phyloP scores from a whole-genome alignment of 2,113 vertebrate species.

The Xenus cinereus region DNA sequence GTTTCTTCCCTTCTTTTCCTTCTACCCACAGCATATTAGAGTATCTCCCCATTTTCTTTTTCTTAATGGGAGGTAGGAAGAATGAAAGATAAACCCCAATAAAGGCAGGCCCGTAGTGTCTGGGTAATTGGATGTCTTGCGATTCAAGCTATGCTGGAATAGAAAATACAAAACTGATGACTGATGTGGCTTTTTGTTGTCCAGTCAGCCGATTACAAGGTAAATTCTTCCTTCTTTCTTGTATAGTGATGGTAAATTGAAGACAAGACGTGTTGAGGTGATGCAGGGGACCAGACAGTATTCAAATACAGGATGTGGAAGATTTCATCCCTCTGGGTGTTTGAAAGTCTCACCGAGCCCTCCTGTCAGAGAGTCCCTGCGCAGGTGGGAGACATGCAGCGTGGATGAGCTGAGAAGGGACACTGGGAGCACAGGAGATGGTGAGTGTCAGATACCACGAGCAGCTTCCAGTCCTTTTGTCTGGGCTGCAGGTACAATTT shows the following conservation, averaged over 20 bases:
- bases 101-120: neutral
- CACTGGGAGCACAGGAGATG: fast-evolving
- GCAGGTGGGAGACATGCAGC: fast-evolving
- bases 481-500: neutral
- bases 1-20: neutral
- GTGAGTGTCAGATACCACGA: neutral
- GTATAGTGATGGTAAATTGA: neutral
- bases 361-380: neutral
- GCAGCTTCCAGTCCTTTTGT: neutral
- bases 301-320: neutral
- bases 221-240: neutral
- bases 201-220: neutral
- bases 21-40: neutral
- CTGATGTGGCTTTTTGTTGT: neutral
- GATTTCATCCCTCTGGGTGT: neutral
- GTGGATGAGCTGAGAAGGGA: neutral
- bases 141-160: neutral
- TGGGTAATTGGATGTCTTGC: neutral
- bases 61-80: neutral
- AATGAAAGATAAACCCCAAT: neutral
- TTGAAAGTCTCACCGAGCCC: neutral
- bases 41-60: neutral
- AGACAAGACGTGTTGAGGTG: neutral
- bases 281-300: neutral
- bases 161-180: neutral